Conservation (phyloP, 2,888 invertebrate species). For the Diarsia rubi region DNA sequence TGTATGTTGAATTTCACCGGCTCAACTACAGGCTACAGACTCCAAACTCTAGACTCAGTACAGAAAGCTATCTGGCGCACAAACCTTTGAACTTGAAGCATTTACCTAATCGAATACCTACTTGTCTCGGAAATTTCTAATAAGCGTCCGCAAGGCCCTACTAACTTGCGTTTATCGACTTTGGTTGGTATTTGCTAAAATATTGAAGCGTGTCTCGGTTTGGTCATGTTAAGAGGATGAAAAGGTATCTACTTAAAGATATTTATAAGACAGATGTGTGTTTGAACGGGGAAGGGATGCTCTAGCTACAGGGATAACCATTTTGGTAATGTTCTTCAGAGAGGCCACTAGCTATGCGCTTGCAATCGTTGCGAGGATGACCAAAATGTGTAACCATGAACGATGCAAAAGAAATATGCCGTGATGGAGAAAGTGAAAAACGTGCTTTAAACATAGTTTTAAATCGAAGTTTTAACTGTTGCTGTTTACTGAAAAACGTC, state of each 20-base stretch:
- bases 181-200: constrained; percentile 29
- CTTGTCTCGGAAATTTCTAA: constrained; percentile 68
- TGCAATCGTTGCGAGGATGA: not conserved
- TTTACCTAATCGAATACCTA: constrained; percentile 76
- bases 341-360: not conserved
- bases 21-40: constrained; percentile 22
- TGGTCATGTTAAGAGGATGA: not conserved
- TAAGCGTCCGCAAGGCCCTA: constrained; percentile 56
- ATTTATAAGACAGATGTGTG: not conserved
- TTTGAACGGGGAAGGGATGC: not conserved
- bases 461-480: not conserved
- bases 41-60: constrained; percentile 43
- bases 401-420: not conserved
- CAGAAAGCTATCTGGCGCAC: constrained; percentile 58
- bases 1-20: constrained; percentile 58
- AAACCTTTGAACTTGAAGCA: constrained; percentile 74
- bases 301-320: not conserved
- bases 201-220: constrained; percentile 34
- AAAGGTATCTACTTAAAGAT: not conserved
- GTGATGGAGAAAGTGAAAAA: not conserved
- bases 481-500: not conserved
- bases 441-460: not conserved
- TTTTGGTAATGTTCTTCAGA: not conserved
- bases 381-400: not conserved
- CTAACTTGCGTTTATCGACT: constrained; percentile 43